Evolutionary conservation across 2,888 invertebrate species (phyloP).

Genomic region (Fabriciana adippe): DNA sequence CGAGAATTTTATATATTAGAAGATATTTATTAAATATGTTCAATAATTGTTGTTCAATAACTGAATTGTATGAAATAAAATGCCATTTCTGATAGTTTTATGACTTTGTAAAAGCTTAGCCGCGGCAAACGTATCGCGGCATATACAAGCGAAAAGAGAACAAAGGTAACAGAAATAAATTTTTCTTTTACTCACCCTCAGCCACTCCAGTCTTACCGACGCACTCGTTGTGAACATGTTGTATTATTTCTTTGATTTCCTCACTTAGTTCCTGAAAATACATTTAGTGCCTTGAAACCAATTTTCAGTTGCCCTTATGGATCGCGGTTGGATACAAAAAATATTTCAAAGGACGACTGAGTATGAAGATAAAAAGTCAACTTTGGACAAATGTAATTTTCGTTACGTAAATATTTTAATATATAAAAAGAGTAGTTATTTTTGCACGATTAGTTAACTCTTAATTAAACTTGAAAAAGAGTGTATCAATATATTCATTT

Average conservation of each 20-base stretch:
- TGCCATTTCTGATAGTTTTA: conserved; percentile 31
- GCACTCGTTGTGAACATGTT: conserved; percentile 76
- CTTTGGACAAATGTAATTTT: too few relatives aligned
- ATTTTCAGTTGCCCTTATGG: conserved; percentile 35
- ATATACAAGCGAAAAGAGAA: conserved; percentile 64
- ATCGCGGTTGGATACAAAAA: conserved; percentile 32
- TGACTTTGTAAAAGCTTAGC: conserved; percentile 50
- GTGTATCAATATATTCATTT: too few relatives aligned
- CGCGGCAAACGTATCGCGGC: conserved; percentile 61
- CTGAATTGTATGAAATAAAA: not conserved
- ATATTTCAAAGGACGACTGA: conserved; percentile 17
- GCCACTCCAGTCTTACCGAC: conserved; percentile 72
- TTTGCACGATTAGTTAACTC: too few relatives aligned
- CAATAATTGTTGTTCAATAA: too few relatives aligned
- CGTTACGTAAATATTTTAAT: too few relatives aligned
- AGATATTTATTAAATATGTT: too few relatives aligned
- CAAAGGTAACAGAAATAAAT: conserved; percentile 69
- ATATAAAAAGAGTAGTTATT: too few relatives aligned
- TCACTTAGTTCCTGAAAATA: conserved; percentile 75
- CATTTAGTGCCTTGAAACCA: conserved; percentile 44
- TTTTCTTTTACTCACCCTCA: conserved; percentile 75
- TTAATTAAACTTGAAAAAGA: too few relatives aligned
- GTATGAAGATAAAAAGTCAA: too few relatives aligned
- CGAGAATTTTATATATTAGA: too few relatives aligned
- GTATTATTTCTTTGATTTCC: conserved; percentile 79